Conservation (phyloP, 2,113 vertebrate species). For the Galemys pyrenaicus region DNA sequence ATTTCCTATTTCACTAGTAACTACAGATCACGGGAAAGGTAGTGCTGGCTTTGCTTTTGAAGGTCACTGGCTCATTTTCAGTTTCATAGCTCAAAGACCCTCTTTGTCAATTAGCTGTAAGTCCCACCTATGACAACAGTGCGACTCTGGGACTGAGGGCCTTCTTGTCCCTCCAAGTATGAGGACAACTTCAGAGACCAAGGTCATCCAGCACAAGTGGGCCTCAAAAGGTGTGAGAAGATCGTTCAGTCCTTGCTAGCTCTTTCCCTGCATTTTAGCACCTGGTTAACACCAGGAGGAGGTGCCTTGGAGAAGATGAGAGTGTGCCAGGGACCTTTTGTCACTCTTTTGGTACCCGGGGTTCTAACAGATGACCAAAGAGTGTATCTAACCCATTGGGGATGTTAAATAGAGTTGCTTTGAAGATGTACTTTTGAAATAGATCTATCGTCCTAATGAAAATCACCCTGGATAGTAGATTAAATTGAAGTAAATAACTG, state of each 20-base stretch:
- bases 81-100: not conserved
- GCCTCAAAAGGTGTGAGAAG: slow-evolving; percentile 56
- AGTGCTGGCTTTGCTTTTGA: not conserved
- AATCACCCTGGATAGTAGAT: slow-evolving; percentile 39
- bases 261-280: slow-evolving; percentile 58
- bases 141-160: not conserved
- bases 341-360: slow-evolving; percentile 37
- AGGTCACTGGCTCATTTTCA: not conserved
- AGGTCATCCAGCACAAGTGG: slow-evolving; percentile 43
- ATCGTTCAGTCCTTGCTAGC: slow-evolving; percentile 59
- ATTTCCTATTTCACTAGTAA: not conserved
- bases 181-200: slow-evolving; percentile 70
- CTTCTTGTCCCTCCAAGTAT: slow-evolving; percentile 18
- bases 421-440: slow-evolving; percentile 52
- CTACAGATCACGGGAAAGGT: not conserved
- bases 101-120: slow-evolving; percentile 29
- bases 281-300: not conserved
- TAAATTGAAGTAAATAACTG: slow-evolving; percentile 28
- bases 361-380: slow-evolving; percentile 67
- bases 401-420: slow-evolving; percentile 38
- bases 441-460: slow-evolving; percentile 42
- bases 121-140: not conserved
- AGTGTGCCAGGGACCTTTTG: slow-evolving; percentile 39
- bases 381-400: slow-evolving; percentile 56
- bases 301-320: slow-evolving; percentile 52